These are phyloP conservation scores for Recurvirostra avosetta DNA, from an alignment of 2,113 vertebrate species.

Conservation along the genomic window DNA sequence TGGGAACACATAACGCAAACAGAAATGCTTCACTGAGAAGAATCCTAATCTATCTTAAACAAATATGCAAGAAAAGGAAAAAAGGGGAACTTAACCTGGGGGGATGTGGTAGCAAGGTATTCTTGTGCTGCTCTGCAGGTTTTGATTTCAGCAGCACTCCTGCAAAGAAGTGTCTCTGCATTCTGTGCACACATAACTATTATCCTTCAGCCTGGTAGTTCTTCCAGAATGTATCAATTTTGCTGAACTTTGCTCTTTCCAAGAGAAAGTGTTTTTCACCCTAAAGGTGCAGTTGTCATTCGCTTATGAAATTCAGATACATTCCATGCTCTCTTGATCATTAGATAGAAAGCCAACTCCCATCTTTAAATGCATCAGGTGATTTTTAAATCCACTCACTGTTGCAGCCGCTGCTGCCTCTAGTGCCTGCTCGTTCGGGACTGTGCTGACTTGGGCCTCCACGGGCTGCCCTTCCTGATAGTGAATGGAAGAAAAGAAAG, in stretches of 20 bases:
- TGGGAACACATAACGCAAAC: constrained; percentile 11
- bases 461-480: constrained; percentile 78
- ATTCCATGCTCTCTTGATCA: constrained; percentile 35
- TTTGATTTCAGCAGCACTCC: constrained; percentile 24
- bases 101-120: neutral
- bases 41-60: neutral
- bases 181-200: neutral
- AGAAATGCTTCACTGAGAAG: constrained; percentile 4
- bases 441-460: constrained; percentile 75
- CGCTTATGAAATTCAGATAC: constrained; percentile 34
- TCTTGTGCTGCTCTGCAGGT: neutral
- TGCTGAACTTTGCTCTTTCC: constrained; percentile 63
- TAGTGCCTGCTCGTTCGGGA: constrained; percentile 74
- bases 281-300: constrained; percentile 42
- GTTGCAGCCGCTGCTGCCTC: constrained; percentile 80
- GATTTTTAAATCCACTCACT: constrained; percentile 75
- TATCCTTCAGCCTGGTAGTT: neutral
- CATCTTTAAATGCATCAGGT: constrained; percentile 28
- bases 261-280: constrained; percentile 62
- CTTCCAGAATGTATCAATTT: constrained; percentile 37
- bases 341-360: constrained; percentile 19
- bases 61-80: neutral
- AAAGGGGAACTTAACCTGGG: constrained; percentile 10
- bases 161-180: neutral
- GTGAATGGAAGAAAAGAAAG: constrained; percentile 70